A percentile compares a stretch with the other conserved stretches of the same genome.
phyloP scores from a whole-genome alignment of 2,888 invertebrate genomes.

The Acleris sparsana region DNA sequence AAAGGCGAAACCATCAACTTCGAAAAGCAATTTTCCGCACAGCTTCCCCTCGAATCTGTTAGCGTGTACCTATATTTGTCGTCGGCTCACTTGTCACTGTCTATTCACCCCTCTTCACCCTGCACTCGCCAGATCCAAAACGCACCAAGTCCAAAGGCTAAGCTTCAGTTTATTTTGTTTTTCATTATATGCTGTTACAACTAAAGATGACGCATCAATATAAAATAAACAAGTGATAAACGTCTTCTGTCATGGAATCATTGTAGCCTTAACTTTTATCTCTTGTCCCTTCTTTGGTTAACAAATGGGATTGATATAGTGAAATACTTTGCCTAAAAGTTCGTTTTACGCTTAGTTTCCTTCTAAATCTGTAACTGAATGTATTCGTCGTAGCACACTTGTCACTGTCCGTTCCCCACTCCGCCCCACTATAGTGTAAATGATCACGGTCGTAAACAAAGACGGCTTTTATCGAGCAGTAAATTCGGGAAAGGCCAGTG shows the following conservation, averaged over 20 bases:
- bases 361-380: not conserved
- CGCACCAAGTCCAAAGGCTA: too few species aligned
- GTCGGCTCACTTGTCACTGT: conserved; percentile 13
- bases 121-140: too few species aligned
- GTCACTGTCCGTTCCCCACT: conserved; percentile 5
- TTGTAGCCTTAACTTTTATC: too few species aligned
- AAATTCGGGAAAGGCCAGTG: conserved; percentile 8
- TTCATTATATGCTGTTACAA: too few species aligned
- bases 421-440: not conserved
- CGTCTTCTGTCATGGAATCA: too few species aligned
- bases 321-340: too few species aligned
- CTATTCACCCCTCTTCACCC: not conserved
- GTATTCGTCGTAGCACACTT: conserved; percentile 14
- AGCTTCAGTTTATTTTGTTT: too few species aligned
- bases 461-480: conserved; percentile 18
- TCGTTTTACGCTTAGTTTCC: too few species aligned
- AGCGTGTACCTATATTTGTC: conserved; percentile 1
- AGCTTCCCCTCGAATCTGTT: conserved; percentile 8
- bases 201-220: too few species aligned
- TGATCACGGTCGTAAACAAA: conserved; percentile 13
- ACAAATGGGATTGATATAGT: too few species aligned
- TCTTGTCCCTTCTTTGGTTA: too few species aligned
- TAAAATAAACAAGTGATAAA: too few species aligned
- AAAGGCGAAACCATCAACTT: not conserved
- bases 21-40: conserved; percentile 8